Conservation (phyloP, 2,113 vertebrate genomes). For the Heterochromis multidens region DNA sequence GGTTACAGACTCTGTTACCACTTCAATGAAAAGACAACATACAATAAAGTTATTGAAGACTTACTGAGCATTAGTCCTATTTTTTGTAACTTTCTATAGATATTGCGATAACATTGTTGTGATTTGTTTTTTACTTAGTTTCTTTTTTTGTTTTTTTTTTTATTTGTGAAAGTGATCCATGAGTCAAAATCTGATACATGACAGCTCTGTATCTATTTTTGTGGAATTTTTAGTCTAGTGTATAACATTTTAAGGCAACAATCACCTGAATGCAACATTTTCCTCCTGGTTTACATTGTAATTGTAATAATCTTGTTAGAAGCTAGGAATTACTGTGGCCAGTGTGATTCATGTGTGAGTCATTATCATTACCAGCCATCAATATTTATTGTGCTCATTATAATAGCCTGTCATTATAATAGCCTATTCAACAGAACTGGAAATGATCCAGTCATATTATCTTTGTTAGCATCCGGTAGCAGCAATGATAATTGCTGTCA, state of each 20-base stretch:
- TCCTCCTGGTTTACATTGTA: background rate
- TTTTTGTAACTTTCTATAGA: too few relatives aligned
- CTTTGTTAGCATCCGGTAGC: background rate
- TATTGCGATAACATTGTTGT: too few relatives aligned
- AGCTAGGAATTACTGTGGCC: background rate
- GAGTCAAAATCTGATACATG: background rate
- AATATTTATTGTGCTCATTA: background rate
- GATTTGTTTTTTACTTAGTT: too few relatives aligned
- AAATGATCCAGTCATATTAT: background rate
- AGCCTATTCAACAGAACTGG: background rate
- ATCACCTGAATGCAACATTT: background rate
- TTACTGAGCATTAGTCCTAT: too few relatives aligned
- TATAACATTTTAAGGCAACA: background rate
- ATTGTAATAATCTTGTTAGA: background rate
- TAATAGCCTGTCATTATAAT: background rate
- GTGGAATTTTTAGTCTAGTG: rapidly evolving
- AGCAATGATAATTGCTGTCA: background rate
- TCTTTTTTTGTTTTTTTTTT: too few relatives aligned
- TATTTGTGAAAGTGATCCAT: too few relatives aligned
- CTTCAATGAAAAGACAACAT: too few relatives aligned
- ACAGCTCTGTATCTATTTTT: rapidly evolving
- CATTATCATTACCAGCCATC: background rate
- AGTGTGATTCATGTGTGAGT: background rate
- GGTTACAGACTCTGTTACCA: too few relatives aligned
- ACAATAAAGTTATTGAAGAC: too few relatives aligned